A percentile compares a stretch with the other conserved stretches of the same genome.
Evolutionary conservation across 2,888 invertebrate genomes (phyloP).

Genomic region (Meiosimyza platycephala): DNA sequence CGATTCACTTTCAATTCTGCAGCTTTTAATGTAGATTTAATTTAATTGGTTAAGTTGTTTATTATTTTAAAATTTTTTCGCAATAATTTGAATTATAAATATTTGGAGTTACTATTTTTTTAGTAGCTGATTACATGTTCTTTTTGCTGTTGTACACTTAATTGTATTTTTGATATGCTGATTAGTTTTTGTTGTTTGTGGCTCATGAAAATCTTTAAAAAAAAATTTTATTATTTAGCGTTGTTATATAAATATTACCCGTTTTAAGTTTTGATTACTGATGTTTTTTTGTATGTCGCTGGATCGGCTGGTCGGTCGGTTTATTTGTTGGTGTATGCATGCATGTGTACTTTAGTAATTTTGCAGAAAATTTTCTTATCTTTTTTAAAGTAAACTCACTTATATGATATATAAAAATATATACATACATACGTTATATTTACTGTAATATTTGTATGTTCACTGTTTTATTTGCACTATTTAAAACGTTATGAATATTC

Average conservation of each 20-base stretch:
- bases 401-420: no score
- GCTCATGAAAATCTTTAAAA: background rate
- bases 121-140: no score
- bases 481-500: no score
- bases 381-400: background rate
- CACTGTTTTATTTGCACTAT: no score
- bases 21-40: background rate
- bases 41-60: background rate
- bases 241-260: slow-evolving; percentile 11
- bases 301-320: background rate
- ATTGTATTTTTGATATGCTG: slow-evolving; percentile 2
- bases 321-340: no score
- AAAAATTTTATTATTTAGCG: background rate
- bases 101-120: no score
- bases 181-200: background rate
- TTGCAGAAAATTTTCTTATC: background rate
- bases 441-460: no score
- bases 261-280: slow-evolving; percentile 17
- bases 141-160: background rate
- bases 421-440: no score
- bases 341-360: no score
- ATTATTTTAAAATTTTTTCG: slow-evolving; percentile 2
- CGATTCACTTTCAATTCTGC: slow-evolving; percentile 16
- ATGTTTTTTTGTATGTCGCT: slow-evolving; percentile 1
- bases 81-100: background rate